phyloP scores from a whole-genome alignment of 2,888 invertebrate genomes.

The Dendrolimus pini region DNA sequence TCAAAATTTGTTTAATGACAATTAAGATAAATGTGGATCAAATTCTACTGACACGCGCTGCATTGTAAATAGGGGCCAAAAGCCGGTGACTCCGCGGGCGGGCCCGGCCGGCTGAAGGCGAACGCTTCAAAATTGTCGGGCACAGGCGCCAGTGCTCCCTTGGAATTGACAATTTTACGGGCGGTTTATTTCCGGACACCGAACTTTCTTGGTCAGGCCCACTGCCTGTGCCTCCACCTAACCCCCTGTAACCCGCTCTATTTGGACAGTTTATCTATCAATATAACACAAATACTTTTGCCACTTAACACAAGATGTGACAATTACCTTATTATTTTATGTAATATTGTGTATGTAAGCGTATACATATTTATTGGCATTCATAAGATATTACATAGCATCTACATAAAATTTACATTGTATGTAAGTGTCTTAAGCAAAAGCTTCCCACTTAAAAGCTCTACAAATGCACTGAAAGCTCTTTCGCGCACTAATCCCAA shows the following conservation, averaged over 20 bases:
- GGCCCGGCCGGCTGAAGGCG: slow-evolving; percentile 25
- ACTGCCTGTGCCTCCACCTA: slow-evolving; percentile 28
- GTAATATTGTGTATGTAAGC: too few relatives aligned
- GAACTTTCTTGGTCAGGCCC: slow-evolving; percentile 64
- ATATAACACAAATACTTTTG: neutral
- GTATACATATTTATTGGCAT: too few relatives aligned
- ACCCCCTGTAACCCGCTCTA: slow-evolving; percentile 46
- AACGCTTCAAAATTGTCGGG: slow-evolving; percentile 57
- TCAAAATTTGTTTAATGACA: neutral
- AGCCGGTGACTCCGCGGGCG: slow-evolving; percentile 21
- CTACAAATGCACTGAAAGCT: slow-evolving; percentile 78
- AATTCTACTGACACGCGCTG: slow-evolving; percentile 20
- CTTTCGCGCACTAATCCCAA: slow-evolving; percentile 77
- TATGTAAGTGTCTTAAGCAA: slow-evolving; percentile 76
- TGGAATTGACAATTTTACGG: slow-evolving; percentile 84
- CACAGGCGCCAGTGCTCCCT: slow-evolving; percentile 54
- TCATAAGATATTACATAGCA: slow-evolving; percentile 11
- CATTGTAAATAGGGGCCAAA: slow-evolving; percentile 15
- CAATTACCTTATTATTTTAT: too few relatives aligned
- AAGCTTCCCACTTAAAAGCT: slow-evolving; percentile 78
- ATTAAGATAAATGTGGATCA: neutral
- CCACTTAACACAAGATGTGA: too few relatives aligned
- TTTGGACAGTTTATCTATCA: slow-evolving; percentile 11
- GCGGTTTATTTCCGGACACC: slow-evolving; percentile 80
- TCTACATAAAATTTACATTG: slow-evolving; percentile 73